Evolutionary conservation across 2,888 invertebrate genomes (phyloP).

Genomic region (Trichacis sp.): DNA sequence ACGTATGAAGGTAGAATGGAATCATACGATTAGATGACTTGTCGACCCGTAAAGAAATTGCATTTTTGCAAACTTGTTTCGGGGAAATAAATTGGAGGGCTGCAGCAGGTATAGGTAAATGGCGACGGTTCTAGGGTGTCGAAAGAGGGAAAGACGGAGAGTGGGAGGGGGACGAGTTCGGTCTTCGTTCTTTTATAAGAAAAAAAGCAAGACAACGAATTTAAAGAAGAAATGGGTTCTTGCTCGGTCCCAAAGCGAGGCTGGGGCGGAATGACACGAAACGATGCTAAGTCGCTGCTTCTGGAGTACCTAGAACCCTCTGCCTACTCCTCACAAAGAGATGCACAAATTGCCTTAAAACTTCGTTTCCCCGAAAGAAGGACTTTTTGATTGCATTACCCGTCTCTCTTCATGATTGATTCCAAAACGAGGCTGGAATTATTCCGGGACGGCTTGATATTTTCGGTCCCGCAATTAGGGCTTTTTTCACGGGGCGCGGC

Average conservation of each 20-base stretch:
- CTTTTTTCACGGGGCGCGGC: not conserved
- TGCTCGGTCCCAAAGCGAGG: constrained; percentile 39
- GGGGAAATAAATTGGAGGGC: constrained; percentile 71
- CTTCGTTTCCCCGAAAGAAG: constrained; percentile 66
- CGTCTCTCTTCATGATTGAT: constrained; percentile 61
- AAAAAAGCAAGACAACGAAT: constrained; percentile 37
- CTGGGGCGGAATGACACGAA: constrained; percentile 45
- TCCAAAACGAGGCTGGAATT: constrained; percentile 56
- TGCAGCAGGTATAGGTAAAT: constrained; percentile 44
- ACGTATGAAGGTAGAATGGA: constrained; percentile 45
- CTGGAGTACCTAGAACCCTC: constrained; percentile 43
- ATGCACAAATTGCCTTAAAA: constrained; percentile 67
- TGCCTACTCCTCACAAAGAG: constrained; percentile 63
- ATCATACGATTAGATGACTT: constrained; percentile 71
- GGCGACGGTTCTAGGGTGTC: constrained; percentile 45
- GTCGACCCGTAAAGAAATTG: constrained; percentile 73
- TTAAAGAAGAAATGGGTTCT: constrained; percentile 41
- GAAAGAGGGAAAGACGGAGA: constrained; percentile 38
- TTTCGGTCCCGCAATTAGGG: not conserved
- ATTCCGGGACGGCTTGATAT: constrained; percentile 26
- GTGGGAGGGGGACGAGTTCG: constrained; percentile 19
- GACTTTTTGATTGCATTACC: constrained; percentile 67
- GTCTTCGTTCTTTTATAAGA: constrained; percentile 18
- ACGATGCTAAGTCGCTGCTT: constrained; percentile 62
- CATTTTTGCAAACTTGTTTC: constrained; percentile 74